phyloP scores from a whole-genome alignment of 2,113 vertebrate genomes.

The Strigops habroptila region DNA sequence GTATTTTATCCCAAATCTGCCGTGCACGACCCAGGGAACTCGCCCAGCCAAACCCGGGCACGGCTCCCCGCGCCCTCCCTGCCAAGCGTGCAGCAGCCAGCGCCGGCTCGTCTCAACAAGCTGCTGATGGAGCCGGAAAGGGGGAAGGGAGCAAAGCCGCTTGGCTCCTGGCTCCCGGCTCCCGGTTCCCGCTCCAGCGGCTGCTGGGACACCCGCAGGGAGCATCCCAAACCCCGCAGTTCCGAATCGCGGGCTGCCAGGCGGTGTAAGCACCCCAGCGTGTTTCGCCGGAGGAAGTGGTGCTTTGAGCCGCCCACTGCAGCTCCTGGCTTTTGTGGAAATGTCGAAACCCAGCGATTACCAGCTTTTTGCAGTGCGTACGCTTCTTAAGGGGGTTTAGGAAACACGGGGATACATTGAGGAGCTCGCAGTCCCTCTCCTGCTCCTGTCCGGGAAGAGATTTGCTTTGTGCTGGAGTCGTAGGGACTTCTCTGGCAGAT shows the following conservation, averaged over 20 bases:
- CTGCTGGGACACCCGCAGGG: neutral
- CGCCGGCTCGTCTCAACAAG: neutral
- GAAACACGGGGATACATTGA: fast-evolving
- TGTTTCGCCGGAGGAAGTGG: neutral
- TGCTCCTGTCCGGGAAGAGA: neutral
- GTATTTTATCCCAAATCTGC: neutral
- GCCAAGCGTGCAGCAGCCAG: neutral
- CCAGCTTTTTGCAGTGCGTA: fast-evolving
- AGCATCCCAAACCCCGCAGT: neutral
- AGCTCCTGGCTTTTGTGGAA: neutral
- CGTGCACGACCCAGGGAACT: fast-evolving
- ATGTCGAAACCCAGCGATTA: neutral
- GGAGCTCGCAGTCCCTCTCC: neutral
- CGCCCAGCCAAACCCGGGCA: neutral
- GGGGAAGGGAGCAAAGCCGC: neutral
- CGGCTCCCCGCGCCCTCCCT: neutral
- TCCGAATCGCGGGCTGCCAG: neutral
- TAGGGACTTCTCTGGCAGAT: neutral
- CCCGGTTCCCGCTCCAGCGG: neutral
- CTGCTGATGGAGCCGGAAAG: neutral
- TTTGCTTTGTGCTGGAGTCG: neutral
- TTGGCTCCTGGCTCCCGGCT: neutral
- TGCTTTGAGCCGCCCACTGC: neutral
- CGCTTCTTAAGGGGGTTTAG: neutral
- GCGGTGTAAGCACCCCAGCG: neutral